A percentile compares a stretch with the other conserved stretches of the same genome.
These are phyloP conservation scores for Nibea coibor DNA, from an alignment of 2,113 vertebrate species.

Conservation along the genomic window DNA sequence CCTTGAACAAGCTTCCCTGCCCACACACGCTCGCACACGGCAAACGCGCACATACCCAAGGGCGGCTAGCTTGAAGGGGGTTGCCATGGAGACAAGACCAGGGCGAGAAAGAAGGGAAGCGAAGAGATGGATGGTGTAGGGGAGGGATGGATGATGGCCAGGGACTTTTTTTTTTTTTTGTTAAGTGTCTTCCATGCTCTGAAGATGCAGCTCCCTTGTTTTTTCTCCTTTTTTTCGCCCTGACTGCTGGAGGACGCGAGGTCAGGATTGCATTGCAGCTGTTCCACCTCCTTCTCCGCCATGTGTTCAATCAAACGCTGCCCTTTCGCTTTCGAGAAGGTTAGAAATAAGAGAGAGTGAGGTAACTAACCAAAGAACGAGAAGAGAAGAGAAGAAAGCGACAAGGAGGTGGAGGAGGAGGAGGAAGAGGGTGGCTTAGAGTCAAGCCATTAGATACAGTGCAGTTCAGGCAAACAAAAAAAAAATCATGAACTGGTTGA, in stretches of 20 bases:
- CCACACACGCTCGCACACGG: constrained; percentile 53
- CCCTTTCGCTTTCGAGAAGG: constrained; percentile 51
- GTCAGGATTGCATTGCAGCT: constrained; percentile 47
- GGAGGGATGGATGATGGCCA: constrained; percentile 68
- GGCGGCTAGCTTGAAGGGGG: constrained; percentile 77
- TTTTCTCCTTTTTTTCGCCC: neutral
- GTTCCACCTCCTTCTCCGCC: constrained; percentile 32
- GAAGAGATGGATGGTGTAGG: constrained; percentile 65
- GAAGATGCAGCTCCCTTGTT: constrained; percentile 41
- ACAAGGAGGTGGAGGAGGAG: neutral
- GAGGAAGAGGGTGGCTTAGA: neutral
- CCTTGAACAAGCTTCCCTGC: constrained; percentile 74
- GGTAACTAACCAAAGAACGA: constrained; percentile 17
- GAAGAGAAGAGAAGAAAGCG: constrained; percentile 18
- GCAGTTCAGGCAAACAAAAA: constrained; percentile 21
- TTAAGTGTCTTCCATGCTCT: constrained; percentile 55
- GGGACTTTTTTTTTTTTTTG: constrained; percentile 62
- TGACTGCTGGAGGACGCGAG: constrained; percentile 20
- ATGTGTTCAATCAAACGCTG: constrained; percentile 63
- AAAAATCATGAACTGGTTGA: constrained; percentile 19
- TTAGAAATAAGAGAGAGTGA: constrained; percentile 35
- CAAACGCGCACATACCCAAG: constrained; percentile 67
- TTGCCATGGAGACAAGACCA: constrained; percentile 81
- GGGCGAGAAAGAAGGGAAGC: constrained; percentile 67
- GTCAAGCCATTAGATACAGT: neutral